Evolutionary conservation across 1,140 invertebrate species (phyloP), one percentile per base, ranked within the genome.

Genomic region (Hylyphantes graminicola): DNA sequence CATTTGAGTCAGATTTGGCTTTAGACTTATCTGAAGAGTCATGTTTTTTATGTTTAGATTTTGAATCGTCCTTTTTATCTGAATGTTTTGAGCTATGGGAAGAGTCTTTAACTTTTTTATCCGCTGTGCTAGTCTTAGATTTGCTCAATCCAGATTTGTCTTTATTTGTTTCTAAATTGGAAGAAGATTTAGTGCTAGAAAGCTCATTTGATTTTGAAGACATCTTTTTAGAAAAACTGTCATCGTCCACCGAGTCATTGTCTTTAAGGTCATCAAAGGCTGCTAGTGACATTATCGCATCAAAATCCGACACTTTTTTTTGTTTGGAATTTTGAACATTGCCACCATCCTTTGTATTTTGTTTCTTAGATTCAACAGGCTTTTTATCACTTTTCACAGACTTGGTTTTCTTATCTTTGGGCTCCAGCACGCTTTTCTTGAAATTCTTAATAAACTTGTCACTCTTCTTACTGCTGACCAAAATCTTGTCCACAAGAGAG

Each of bases 401-500:
- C n/a, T 70, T 73, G 17, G 7, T 21, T 82, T 82, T 81, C 15
- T 7, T 50, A 12, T 72, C 21, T 72, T 72, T 65, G 15, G 15
- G 48, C 48, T 51, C 13, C 59, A 55, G 35, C 53, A n/a, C 6
- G 48, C 13, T 54, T 50, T 74, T 82, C 74, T 64, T 57, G n/a
- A 65, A 68, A 57, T 55, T 50, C 15, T 51, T 15, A 54, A 92
- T 51, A 12, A 86, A 54, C 59, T 85, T 83, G 63, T 86, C 87
- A 81, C 80, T 85, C 65, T 68, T 82, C 70, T 86, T 86, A 55
- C 79, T 75, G 63, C 87, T 86, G 15, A 87, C 80, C n/a, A 90
- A 57, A 68, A 89, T 88, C 57, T 90, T 88, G 70, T 90, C 88
- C 54, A 91, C 89, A 70, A 90, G 86, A 82, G 90, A 88, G 86